Evolutionary conservation across 2,113 vertebrate species (phyloP), one percentile per base, ranked within the genome.

Genomic region (Progne subis): DNA sequence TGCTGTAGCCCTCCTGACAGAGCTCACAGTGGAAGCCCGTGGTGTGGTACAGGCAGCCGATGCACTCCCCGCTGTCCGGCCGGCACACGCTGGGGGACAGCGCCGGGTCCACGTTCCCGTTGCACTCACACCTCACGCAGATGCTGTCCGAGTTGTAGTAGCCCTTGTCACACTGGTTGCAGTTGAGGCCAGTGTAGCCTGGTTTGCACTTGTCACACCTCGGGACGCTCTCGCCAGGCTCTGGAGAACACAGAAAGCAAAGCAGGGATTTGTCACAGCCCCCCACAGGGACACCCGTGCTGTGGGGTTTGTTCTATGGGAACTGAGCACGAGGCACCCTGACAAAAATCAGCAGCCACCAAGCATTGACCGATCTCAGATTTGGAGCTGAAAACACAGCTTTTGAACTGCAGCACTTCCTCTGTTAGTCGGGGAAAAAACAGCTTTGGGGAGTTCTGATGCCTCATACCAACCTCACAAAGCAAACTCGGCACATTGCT

Each of bases 81-180:
- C 97, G 94, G 93, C 99, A 99, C 63, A 99, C 83, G 78, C 97
- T 75, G 14, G 97, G 95, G 1, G 97, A 97, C 34, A 77, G 98
- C 8, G 8, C 82, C 1, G 97, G 98, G 90, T 99, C 98, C 43
- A 98, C 98, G 1, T 99, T 99, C 25, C 98, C 98, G 0, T 97
- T 98, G 96, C 99, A 99, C 8, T 98, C 86, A 26, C 99, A 99
- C 4, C 91, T 96, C 16, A 97, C 83, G 9, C 99, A 99, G 72
- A 97, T 95, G 79, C 98, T 98, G 67, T 98, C 98, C 0, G 97
- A 97, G 96, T 98, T 98, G 97, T 98, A 99, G 97, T 98, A 99
- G 84, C 99, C 98, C 1, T 97, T 88, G 59, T 90, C 96, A 86
- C 99, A 99, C 31, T 64, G 75, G 75, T 98, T 98, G 89, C 99